A percentile compares a stretch with the other conserved stretches of the same genome.
phyloP scores from a whole-genome alignment of 2,888 invertebrate species.

The Sesia bembeciformis region DNA sequence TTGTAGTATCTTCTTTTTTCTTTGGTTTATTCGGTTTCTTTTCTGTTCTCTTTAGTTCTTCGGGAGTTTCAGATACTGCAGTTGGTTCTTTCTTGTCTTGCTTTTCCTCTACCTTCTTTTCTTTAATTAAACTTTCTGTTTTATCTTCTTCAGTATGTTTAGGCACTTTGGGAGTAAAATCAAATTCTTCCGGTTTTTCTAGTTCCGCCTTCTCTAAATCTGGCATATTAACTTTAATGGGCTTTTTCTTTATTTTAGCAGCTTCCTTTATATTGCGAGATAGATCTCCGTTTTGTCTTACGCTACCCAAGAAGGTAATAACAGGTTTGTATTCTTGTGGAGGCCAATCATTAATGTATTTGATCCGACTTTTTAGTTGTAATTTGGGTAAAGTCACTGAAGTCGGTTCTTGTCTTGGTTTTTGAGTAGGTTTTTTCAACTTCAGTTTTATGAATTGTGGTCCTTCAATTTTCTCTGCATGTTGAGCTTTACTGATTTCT shows the following conservation, averaged over 20 bases:
- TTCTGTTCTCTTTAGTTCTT: conserved; percentile 1
- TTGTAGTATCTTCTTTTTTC: conserved; percentile 4
- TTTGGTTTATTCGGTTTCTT: conserved; percentile 6
- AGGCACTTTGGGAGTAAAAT: conserved; percentile 21
- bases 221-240: conserved; percentile 58
- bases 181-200: conserved; percentile 58
- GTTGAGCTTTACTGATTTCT: conserved; percentile 75
- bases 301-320: conserved; percentile 68
- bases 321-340: conserved; percentile 69
- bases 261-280: conserved; percentile 82
- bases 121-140: neutral
- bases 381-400: conserved; percentile 75
- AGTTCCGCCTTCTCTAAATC: conserved; percentile 61
- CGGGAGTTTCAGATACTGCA: neutral
- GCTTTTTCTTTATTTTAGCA: conserved; percentile 74
- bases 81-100: neutral
- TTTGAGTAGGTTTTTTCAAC: conserved; percentile 74
- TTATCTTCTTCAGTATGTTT: conserved; percentile 16
- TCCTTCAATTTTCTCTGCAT: conserved; percentile 69
- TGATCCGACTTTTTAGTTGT: conserved; percentile 82
- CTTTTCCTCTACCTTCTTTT: neutral
- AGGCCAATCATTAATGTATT: conserved; percentile 75
- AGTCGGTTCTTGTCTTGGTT: conserved; percentile 58
- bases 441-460: conserved; percentile 80
- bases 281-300: conserved; percentile 77